Evolutionary conservation across 2,797 vertebrate genomes (phyloP).

Genomic region (Philypnodon macrostomus): DNA sequence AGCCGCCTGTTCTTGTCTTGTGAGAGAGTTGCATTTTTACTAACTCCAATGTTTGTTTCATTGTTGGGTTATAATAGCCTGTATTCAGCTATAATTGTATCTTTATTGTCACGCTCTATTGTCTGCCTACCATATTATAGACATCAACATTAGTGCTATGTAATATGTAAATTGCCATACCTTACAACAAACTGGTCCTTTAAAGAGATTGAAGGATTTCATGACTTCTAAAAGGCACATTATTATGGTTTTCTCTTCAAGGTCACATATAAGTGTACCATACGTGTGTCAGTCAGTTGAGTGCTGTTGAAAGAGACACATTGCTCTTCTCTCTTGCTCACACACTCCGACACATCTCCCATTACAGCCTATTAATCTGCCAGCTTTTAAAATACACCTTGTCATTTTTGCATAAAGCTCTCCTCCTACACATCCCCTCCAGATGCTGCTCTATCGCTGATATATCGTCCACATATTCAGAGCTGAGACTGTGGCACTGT

Average conservation of each 20-base stretch:
- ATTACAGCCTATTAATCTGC: conserved; percentile 54
- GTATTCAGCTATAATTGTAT: background rate
- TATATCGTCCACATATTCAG: conserved; percentile 13
- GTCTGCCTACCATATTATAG: background rate
- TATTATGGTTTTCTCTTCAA: background rate
- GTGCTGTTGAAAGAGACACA: conserved; percentile 11
- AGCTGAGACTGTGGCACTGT: background rate
- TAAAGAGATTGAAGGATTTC: background rate
- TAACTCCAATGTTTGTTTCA: too few relatives aligned
- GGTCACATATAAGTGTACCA: background rate
- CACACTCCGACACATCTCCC: conserved; percentile 18
- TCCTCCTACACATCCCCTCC: conserved; percentile 22
- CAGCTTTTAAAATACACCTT: conserved; percentile 44
- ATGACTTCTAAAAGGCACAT: background rate
- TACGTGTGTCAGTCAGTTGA: conserved; percentile 5
- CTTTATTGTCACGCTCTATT: background rate
- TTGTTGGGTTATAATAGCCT: too few relatives aligned
- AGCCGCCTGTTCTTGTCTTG: background rate
- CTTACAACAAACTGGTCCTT: background rate
- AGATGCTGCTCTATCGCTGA: conserved; percentile 11
- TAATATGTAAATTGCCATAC: background rate
- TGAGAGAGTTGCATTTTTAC: background rate
- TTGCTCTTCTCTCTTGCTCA: conserved; percentile 23
- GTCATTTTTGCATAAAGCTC: conserved; percentile 37
- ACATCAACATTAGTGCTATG: background rate